Evolutionary conservation across 2,113 vertebrate species (phyloP).

Genomic region (Arothron firmamentum): DNA sequence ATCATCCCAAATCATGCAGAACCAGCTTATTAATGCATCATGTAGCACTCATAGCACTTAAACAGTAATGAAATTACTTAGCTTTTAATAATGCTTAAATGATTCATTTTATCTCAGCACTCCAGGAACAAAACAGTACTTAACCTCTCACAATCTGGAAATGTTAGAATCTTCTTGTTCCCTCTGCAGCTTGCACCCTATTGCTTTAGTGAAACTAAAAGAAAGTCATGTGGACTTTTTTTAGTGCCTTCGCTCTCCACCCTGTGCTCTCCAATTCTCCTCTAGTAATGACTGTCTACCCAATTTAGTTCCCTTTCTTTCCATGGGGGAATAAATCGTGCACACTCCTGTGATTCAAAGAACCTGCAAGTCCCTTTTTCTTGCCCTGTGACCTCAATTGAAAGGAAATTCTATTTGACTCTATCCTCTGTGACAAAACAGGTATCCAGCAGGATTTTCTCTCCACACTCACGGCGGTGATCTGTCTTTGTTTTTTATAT

Average conservation of each 20-base stretch:
- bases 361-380: constrained; percentile 56
- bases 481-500: constrained; percentile 49
- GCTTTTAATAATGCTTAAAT: constrained; percentile 51
- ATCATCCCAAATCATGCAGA: constrained; percentile 60
- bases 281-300: constrained; percentile 76
- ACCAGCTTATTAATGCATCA: constrained; percentile 34
- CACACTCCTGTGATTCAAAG: constrained; percentile 62
- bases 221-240: constrained; percentile 76
- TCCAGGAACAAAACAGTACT: constrained; percentile 41
- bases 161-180: constrained; percentile 47
- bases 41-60: constrained; percentile 13
- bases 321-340: constrained; percentile 69
- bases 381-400: constrained; percentile 68
- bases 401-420: constrained; percentile 73
- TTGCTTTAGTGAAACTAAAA: constrained; percentile 70
- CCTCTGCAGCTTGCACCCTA: constrained; percentile 27
- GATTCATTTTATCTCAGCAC: constrained; percentile 49
- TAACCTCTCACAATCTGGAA: constrained; percentile 24
- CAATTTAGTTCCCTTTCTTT: constrained; percentile 73
- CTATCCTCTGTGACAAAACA: constrained; percentile 52
- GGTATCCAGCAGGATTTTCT: constrained; percentile 49
- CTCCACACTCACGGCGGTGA: constrained; percentile 45
- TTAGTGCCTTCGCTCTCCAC: constrained; percentile 66
- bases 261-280: constrained; percentile 69
- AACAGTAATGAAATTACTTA: constrained; percentile 29